These are phyloP conservation scores for Cuniculus paca DNA, from an alignment of 2,797 vertebrate species.

Conservation along the genomic window DNA sequence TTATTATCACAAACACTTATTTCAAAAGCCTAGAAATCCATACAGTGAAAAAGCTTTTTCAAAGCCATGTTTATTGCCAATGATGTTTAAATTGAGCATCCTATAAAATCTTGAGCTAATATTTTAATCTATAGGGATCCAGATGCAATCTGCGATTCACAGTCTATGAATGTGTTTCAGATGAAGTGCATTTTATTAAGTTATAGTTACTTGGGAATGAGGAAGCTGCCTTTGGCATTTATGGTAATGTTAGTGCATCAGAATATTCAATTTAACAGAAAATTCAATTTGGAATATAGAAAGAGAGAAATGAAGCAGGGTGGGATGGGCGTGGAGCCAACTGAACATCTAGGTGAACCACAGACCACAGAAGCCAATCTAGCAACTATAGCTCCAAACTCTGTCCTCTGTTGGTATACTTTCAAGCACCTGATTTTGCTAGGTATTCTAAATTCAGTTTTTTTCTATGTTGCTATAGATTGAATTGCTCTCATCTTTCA, in stretches of 20 bases:
- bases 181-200: not conserved
- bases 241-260: not conserved
- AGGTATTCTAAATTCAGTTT: not conserved
- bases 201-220: slow-evolving; percentile 15
- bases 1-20: slow-evolving; percentile 1
- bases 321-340: accelerated
- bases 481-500: not conserved
- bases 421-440: slow-evolving; percentile 5
- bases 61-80: not conserved
- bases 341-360: not conserved
- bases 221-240: slow-evolving; percentile 27
- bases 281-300: slow-evolving; percentile 15
- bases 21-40: slow-evolving; percentile 31
- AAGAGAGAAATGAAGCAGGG: not conserved
- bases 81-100: not conserved
- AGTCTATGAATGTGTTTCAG: not conserved
- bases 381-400: not conserved
- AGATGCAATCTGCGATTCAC: not conserved
- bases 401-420: not conserved
- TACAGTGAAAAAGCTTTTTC: not conserved
- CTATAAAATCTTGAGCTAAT: not conserved
- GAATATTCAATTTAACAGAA: slow-evolving; percentile 21
- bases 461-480: not conserved
- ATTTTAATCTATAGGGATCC: not conserved
- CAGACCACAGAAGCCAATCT: not conserved